These are phyloP conservation scores for Pterois miles DNA, from an alignment of 2,797 vertebrate genomes.

Conservation along the genomic window DNA sequence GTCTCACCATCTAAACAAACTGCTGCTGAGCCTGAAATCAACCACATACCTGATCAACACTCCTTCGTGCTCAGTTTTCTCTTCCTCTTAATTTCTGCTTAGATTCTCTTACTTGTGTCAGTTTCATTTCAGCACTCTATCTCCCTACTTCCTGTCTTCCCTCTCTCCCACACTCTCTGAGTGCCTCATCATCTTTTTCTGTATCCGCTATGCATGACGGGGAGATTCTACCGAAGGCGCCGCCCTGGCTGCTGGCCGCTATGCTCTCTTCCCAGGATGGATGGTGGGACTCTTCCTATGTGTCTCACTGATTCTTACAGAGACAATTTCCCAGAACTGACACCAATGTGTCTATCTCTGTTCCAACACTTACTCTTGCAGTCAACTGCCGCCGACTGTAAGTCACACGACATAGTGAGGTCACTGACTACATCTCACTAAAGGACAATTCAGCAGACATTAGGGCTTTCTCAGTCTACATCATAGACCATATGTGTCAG, in stretches of 20 bases:
- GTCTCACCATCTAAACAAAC: slow-evolving; percentile 26
- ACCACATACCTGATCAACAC: neutral
- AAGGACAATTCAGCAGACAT: neutral
- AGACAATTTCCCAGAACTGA: slow-evolving; percentile 47
- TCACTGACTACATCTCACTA: neutral
- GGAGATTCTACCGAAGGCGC: slow-evolving; percentile 60
- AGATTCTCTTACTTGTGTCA: neutral
- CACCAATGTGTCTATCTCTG: slow-evolving; percentile 22
- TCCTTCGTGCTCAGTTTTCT: neutral
- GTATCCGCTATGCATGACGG: slow-evolving; percentile 45
- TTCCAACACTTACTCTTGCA: neutral
- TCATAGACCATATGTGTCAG: too few species aligned
- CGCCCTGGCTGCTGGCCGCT: slow-evolving; percentile 51
- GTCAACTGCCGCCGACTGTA: slow-evolving; percentile 26
- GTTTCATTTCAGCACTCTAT: slow-evolving; percentile 25
- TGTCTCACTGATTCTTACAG: slow-evolving; percentile 50
- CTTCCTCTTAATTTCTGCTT: slow-evolving; percentile 15
- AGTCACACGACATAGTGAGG: neutral
- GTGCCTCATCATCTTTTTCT: slow-evolving; percentile 69
- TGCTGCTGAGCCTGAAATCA: slow-evolving; percentile 14
- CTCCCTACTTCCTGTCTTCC: slow-evolving; percentile 37
- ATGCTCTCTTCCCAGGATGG: slow-evolving; percentile 40
- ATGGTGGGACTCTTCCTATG: slow-evolving; percentile 31
- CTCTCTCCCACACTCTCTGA: slow-evolving; percentile 38
- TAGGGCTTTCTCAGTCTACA: neutral